Percentiles rank a stretch among this genome's conserved stretches.
phyloP scores from a whole-genome alignment of 2,888 invertebrate genomes.

The Callimorpha dominula region DNA sequence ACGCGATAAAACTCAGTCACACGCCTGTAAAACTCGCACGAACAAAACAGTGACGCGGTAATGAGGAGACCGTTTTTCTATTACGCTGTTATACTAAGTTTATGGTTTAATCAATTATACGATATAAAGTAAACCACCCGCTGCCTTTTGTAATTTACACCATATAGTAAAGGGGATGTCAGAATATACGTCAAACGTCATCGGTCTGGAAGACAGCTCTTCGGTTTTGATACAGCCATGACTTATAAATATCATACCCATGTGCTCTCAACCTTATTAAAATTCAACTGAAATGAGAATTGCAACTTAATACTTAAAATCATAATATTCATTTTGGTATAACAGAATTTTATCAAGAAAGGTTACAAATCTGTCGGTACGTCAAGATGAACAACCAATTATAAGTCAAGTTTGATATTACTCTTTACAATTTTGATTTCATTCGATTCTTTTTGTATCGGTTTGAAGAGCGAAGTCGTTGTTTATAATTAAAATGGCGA shows the following conservation, averaged over 20 bases:
- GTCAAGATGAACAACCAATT: slow-evolving; percentile 79
- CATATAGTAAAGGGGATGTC: slow-evolving; percentile 64
- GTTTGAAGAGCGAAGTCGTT: slow-evolving; percentile 65
- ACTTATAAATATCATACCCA: slow-evolving; percentile 82
- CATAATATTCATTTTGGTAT: slow-evolving; percentile 41
- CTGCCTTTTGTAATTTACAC: slow-evolving; percentile 40
- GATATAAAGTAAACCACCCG: not conserved
- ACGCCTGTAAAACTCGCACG: too few relatives aligned
- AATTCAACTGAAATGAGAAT: slow-evolving; percentile 34
- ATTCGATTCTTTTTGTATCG: slow-evolving; percentile 80
- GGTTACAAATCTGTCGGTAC: slow-evolving; percentile 62
- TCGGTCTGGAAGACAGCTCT: slow-evolving; percentile 83
- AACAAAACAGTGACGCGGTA: too few relatives aligned
- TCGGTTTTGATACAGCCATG: slow-evolving; percentile 82
- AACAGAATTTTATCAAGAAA: slow-evolving; percentile 42
- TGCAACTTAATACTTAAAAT: slow-evolving; percentile 25
- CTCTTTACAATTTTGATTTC: slow-evolving; percentile 82
- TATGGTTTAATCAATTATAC: not conserved
- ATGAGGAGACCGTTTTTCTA: too few relatives aligned
- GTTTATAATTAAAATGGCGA: slow-evolving; percentile 85
- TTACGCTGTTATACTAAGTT: too few relatives aligned
- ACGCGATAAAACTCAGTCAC: too few relatives aligned
- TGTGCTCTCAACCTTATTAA: slow-evolving; percentile 66
- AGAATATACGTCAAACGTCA: slow-evolving; percentile 86
- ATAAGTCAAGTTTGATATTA: slow-evolving; percentile 83